phyloP scores from a whole-genome alignment of 2,888 invertebrate species.

The Leuctra nigra region DNA sequence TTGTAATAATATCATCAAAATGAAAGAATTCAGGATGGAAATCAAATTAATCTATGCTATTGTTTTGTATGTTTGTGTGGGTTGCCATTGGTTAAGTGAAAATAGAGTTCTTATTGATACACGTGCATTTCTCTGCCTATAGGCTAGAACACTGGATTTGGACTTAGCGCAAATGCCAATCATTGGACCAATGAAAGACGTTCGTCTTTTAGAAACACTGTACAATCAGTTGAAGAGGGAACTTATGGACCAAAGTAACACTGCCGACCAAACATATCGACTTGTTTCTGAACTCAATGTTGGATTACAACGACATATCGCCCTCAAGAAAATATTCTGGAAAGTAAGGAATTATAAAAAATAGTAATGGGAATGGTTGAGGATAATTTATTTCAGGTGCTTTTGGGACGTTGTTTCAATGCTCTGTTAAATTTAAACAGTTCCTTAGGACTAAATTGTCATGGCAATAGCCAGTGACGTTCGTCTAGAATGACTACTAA shows the following conservation, averaged over 20 bases:
- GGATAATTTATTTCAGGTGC: no score
- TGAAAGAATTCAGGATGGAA: not conserved
- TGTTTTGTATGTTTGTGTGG: not conserved
- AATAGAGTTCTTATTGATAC: not conserved
- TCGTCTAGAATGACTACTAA: no score
- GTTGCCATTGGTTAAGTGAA: no score
- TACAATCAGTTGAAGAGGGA: conserved; percentile 9
- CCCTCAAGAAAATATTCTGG: not conserved
- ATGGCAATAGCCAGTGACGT: no score
- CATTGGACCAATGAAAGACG: not conserved
- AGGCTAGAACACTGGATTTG: not conserved
- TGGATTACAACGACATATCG: not conserved
- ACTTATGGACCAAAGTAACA: not conserved
- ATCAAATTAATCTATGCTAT: no score
- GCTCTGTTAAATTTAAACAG: no score
- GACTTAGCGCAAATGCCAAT: not conserved
- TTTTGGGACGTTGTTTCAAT: no score
- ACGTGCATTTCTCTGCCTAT: not conserved
- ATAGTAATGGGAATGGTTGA: no score
- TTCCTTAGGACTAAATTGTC: no score
- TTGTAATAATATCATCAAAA: not conserved
- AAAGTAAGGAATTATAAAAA: no score
- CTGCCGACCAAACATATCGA: not conserved
- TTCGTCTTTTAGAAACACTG: not conserved
- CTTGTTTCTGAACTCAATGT: not conserved